Base-by-base conservation (phyloP, 1,140 invertebrate genomes). In the Rhyacophila brunnea region DNA sequence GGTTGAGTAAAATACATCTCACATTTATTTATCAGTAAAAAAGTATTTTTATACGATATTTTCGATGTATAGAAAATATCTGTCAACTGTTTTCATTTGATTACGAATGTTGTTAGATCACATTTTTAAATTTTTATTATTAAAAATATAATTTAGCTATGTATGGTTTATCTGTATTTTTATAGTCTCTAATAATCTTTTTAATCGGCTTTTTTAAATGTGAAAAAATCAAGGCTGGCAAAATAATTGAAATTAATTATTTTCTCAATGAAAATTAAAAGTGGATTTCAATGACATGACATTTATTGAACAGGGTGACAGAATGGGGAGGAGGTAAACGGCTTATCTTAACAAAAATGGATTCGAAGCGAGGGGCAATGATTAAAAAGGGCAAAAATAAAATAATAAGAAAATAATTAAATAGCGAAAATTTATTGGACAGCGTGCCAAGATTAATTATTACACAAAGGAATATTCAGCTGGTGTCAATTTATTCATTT, bases 351-450 rank as follows among this genome's bases (percentile, higher is more conserved):
- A 23, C 18, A 35, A 47, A 19, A 18, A 32, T 23, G 48, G 48
- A 45, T 47, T 51, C 20, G 34, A 23, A 57, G 34, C 10, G 36
- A 28, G 45, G 61, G 54, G 52, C 20, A 17, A 45, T 51, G 23
- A 14, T 20, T 20, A 54, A 60, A 60, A 48, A 34, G 40, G 20
- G 32, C 42, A 70, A 78, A 78, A 79, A 76, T 77, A 75, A 74
- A 77, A 75, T 77, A 72, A 76, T 76, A 78, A 76, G 73, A 75
- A 78, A 76, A 78, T 76, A 78, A 78, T 78, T 75, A 73, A 72
- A 74, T 68, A 74, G 68, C 72, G 72, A 71, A 72, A 73, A 76
- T 78, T 78, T 77, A 77, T 78, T 75, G 75, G 73, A 73, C 68
- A 72, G 28, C 38, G 15, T 19, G 62, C 54, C 58, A 36, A 60